A percentile compares a stretch with the other conserved stretches of the same genome.
phyloP scores from a whole-genome alignment of 2,888 invertebrate species.

The Scaptomyza flava region DNA sequence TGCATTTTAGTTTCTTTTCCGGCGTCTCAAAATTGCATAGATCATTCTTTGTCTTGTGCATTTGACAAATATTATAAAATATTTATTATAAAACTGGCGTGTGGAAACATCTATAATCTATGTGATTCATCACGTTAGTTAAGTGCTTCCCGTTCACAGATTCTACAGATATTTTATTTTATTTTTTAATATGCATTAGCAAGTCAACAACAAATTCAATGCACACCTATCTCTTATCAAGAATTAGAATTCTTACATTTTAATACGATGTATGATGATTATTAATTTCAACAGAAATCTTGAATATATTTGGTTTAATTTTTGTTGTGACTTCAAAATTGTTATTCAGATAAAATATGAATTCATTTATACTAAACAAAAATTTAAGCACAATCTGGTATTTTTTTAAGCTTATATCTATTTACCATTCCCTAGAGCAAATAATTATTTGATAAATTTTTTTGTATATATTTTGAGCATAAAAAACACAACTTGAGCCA shows the following conservation, averaged over 20 bases:
- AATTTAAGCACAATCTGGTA: too few species aligned
- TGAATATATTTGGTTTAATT: too few species aligned
- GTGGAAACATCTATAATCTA: conserved; percentile 5
- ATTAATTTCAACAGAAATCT: too few species aligned
- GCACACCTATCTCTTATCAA: neutral
- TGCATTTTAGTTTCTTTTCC: conserved; percentile 10
- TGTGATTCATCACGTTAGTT: conserved; percentile 21
- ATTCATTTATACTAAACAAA: too few species aligned
- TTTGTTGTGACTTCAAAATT: too few species aligned
- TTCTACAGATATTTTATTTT: neutral
- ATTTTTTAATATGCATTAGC: neutral
- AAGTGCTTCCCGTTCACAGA: conserved; percentile 10
- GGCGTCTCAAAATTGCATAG: neutral
- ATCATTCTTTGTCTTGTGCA: neutral
- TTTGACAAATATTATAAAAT: too few species aligned
- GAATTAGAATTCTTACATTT: neutral
- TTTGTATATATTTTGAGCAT: too few species aligned
- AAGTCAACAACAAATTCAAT: conserved; percentile 3
- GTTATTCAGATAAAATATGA: too few species aligned
- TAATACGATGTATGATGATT: neutral
- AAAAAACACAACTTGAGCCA: conserved; percentile 12
- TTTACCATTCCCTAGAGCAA: too few species aligned
- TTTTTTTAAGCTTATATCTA: too few species aligned
- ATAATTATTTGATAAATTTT: too few species aligned
- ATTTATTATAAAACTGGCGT: neutral